Base-by-base conservation (phyloP, 1,140 invertebrate species). In the Pseudobourletiella spinata region DNA sequence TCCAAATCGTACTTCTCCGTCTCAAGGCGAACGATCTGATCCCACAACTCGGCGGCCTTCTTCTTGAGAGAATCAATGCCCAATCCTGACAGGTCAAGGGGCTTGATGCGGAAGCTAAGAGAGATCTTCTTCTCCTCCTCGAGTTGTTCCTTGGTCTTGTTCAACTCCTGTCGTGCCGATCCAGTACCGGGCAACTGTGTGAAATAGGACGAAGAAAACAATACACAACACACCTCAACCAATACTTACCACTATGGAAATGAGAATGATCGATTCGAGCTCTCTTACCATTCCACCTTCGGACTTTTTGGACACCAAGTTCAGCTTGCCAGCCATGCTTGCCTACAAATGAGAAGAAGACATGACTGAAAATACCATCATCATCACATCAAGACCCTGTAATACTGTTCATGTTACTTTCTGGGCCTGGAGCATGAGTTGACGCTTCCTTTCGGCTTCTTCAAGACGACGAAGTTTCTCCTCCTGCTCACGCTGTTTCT, bases 1-100 rank as follows among this genome's bases (percentile, higher is more conserved):
- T 98, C 95, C 78, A 98, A 85, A 82, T 99, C 96, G 80, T 98
- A 99, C 77, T 99, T 98, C 77, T 98, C 95, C 71, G 94, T 95
- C 83, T 98, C 95, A 71, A 99, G 83, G 78, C 92, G 91, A 72
- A 95, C 84, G 73, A 99, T 95, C 70, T 84, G 81, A 63, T 95
- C 88, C 89, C 95, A 97, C 64, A 99, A 81, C 76, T 98, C 94
- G 64, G 83, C 82, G 43, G 95, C 95, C 78, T 96, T 98, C 70
- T 81, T 80, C 71, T 87, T 86, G 46, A 99, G 82, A 76, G 88
- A 86, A 59, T 87, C 84, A 59, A 86, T 82, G 72, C 83, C 81
- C 55, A 93, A 77, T 65, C 82, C 82, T 64, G 94, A 90, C 68
- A 98, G 84, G 72, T 83, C 82, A 71, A 98, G 79, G 50, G 92